Conservation (phyloP, 2,888 invertebrate genomes). For the Elmis aenea region DNA sequence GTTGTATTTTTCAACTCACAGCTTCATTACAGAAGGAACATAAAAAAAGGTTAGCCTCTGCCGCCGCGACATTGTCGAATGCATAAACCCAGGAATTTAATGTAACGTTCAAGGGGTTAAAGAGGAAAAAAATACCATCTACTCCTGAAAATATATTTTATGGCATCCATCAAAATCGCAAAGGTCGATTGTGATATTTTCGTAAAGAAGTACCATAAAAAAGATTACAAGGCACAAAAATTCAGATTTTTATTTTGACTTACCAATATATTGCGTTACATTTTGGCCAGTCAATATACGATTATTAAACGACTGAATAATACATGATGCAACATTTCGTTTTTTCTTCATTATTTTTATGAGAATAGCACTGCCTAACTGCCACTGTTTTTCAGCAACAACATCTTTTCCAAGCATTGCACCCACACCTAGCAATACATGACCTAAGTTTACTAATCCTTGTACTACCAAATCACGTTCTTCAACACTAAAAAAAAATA, state of each 20-base stretch:
- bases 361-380: constrained; percentile 54
- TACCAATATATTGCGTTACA: constrained; percentile 56
- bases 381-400: constrained; percentile 45
- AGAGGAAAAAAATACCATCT: too few species aligned
- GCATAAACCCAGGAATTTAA: too few species aligned
- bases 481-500: constrained; percentile 25
- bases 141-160: too few species aligned
- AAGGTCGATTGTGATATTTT: too few species aligned
- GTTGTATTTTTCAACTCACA: too few species aligned
- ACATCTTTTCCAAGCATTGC: constrained; percentile 33
- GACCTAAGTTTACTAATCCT: constrained; percentile 45
- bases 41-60: too few species aligned
- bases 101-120: too few species aligned
- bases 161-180: too few species aligned
- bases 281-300: constrained; percentile 54
- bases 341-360: constrained; percentile 56
- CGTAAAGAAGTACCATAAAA: too few species aligned
- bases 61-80: too few species aligned
- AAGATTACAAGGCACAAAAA: too few species aligned
- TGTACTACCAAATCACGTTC: constrained; percentile 49
- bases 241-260: constrained; percentile 8
- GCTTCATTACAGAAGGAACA: too few species aligned
- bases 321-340: constrained; percentile 50
- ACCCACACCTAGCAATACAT: constrained; percentile 41
- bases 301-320: constrained; percentile 53